These are phyloP conservation scores for Uropetala carovei DNA, from an alignment of 2,888 invertebrate species.

Conservation along the genomic window DNA sequence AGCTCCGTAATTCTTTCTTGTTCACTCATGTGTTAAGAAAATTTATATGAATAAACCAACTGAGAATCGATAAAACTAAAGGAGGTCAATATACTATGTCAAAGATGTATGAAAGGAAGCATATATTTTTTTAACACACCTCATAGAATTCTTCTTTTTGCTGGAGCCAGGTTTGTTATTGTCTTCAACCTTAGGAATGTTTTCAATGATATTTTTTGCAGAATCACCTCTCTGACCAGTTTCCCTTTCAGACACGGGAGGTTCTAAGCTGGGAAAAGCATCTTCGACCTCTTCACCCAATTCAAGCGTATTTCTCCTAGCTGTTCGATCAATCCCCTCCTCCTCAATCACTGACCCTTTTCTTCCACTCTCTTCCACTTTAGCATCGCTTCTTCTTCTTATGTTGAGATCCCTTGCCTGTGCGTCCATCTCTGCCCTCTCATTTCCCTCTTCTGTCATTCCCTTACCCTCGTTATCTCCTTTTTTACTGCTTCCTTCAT, in stretches of 20 bases:
- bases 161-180: not conserved
- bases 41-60: too few species aligned
- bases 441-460: not conserved
- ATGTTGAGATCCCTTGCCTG: not conserved
- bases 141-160: not conserved
- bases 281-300: constrained; percentile 25
- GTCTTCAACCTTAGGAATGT: not conserved
- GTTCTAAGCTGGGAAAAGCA: not conserved
- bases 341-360: not conserved
- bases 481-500: not conserved
- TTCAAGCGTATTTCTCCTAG: not conserved
- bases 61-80: too few species aligned
- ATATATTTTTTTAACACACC: not conserved
- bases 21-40: too few species aligned
- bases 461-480: not conserved
- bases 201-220: not conserved
- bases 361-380: not conserved
- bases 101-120: too few species aligned
- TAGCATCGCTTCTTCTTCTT: not conserved
- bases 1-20: too few species aligned
- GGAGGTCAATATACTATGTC: too few species aligned
- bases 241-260: not conserved
- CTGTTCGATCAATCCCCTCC: not conserved
- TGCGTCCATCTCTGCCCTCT: not conserved
- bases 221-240: not conserved